A percentile compares a stretch with the other conserved stretches of the same genome.
Evolutionary conservation across 2,888 invertebrate genomes (phyloP).

Genomic region (Neoitamus cyanurus): DNA sequence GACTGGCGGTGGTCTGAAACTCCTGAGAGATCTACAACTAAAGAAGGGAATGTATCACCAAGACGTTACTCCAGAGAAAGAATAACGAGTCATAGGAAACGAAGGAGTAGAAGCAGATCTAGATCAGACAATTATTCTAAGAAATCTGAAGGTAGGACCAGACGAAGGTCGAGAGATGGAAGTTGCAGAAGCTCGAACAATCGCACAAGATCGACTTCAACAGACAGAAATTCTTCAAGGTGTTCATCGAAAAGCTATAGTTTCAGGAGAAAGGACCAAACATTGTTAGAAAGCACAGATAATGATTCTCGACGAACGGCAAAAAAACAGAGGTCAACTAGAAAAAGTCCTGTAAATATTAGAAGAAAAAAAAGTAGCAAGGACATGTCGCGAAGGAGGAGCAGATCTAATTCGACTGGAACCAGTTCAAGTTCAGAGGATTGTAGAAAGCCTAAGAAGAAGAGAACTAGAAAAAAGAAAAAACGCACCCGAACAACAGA

Average conservation of each 20-base stretch:
- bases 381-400: neutral
- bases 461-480: conserved; percentile 2
- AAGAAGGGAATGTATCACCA: neutral
- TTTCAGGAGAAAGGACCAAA: neutral
- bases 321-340: neutral
- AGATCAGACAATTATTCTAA: neutral
- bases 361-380: neutral
- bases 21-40: conserved; percentile 64
- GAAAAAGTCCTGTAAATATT: neutral
- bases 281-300: neutral
- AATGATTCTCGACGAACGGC: neutral
- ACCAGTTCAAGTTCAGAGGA: conserved; percentile 51
- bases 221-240: neutral
- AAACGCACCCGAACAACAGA: neutral
- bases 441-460: neutral
- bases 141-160: neutral
- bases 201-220: neutral
- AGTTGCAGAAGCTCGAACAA: neutral
- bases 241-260: neutral
- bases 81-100: neutral
- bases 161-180: neutral
- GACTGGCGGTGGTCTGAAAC: conserved; percentile 84
- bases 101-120: neutral
- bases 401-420: neutral
- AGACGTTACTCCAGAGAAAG: neutral